Evolutionary conservation across 2,113 vertebrate genomes (phyloP).

Genomic region (Stigmatopora nigra): DNA sequence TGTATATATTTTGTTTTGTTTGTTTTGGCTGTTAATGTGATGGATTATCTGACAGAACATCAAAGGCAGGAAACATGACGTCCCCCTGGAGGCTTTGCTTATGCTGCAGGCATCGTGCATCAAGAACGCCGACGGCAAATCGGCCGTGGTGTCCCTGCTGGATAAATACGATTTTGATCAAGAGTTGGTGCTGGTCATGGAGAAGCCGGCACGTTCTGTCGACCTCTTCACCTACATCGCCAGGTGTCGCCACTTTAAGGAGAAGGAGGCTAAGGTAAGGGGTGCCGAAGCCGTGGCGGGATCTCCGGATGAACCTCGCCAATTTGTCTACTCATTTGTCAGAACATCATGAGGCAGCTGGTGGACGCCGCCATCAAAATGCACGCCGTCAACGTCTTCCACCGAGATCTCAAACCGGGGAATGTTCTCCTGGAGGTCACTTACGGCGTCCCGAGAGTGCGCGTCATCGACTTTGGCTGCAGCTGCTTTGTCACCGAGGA

Average conservation of each 20-base stretch:
- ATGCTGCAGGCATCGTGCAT: slow-evolving; percentile 8
- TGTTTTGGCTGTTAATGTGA: neutral
- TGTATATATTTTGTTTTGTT: neutral
- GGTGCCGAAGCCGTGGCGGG: neutral
- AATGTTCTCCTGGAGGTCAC: slow-evolving; percentile 7
- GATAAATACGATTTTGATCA: neutral
- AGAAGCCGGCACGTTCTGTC: slow-evolving; percentile 2
- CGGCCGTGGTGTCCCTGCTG: slow-evolving; percentile 6
- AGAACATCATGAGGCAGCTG: slow-evolving; percentile 9
- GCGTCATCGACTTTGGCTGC: slow-evolving; percentile 7
- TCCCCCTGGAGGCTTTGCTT: slow-evolving; percentile 4
- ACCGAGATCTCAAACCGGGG: slow-evolving; percentile 4
- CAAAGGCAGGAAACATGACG: slow-evolving; percentile 1
- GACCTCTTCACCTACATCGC: slow-evolving; percentile 6
- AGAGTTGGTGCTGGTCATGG: slow-evolving; percentile 9
- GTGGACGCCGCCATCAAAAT: slow-evolving; percentile 8
- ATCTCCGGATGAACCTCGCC: neutral
- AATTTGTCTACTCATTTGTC: neutral
- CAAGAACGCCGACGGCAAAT: neutral
- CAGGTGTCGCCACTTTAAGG: slow-evolving; percentile 4
- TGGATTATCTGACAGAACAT: neutral
- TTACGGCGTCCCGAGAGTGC: slow-evolving; percentile 4
- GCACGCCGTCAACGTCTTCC: slow-evolving; percentile 9
- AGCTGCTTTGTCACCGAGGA: slow-evolving; percentile 4
- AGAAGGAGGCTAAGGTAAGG: neutral